A percentile compares a stretch with the other conserved stretches of the same genome.
phyloP scores from a whole-genome alignment of 2,888 invertebrate species.

The Chrysolina haemoptera region DNA sequence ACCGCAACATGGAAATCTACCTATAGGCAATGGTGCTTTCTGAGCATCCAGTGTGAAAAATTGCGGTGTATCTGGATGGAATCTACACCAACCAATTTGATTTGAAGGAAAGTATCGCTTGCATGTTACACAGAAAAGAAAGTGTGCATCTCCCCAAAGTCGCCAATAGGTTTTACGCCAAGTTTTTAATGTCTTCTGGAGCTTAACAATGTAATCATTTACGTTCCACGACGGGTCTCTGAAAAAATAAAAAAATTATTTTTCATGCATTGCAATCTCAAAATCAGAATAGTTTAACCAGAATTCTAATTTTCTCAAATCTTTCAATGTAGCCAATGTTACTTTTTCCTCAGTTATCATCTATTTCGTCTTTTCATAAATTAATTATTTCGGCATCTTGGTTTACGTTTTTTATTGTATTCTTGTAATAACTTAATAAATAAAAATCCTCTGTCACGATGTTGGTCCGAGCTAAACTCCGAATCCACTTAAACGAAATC shows the following conservation, averaged over 20 bases:
- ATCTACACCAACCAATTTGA: conserved; percentile 86
- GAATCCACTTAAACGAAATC: no score
- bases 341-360: no score
- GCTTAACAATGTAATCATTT: conserved; percentile 82
- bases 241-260: conserved; percentile 41
- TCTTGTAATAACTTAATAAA: no score
- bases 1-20: conserved; percentile 87
- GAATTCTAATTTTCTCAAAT: background rate
- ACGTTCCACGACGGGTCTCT: conserved; percentile 87
- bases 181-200: conserved; percentile 84
- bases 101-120: conserved; percentile 83
- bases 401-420: no score
- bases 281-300: background rate
- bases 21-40: conserved; percentile 79
- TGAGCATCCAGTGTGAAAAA: conserved; percentile 80
- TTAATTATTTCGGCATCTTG: no score
- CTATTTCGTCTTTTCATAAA: no score
- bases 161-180: conserved; percentile 95
- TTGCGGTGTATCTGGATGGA: conserved; percentile 84
- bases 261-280: background rate
- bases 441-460: no score
- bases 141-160: conserved; percentile 93
- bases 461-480: no score
- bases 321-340: no score
- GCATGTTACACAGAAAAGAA: conserved; percentile 85